phyloP scores from a whole-genome alignment of 2,888 invertebrate species.

The Melanchra persicariae region DNA sequence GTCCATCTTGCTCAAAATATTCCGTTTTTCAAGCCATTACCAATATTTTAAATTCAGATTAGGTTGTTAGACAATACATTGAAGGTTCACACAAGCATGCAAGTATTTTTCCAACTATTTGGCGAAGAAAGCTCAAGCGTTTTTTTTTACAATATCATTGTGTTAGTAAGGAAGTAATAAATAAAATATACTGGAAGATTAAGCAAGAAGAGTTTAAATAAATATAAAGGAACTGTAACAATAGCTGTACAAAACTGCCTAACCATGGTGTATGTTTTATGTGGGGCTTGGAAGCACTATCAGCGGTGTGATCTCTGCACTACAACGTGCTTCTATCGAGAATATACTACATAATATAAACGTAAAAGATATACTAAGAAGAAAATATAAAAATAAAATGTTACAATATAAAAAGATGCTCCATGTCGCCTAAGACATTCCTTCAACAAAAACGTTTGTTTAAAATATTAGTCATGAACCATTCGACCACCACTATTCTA shows the following conservation, averaged over 20 bases:
- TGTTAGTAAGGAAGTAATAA: slow-evolving; percentile 40
- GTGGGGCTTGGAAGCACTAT: slow-evolving; percentile 61
- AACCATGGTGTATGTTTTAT: slow-evolving; percentile 56
- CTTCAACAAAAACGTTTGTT: slow-evolving; percentile 76
- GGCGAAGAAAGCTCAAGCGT: slow-evolving; percentile 74
- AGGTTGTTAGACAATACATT: slow-evolving; percentile 35
- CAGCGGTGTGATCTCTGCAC: slow-evolving; percentile 59
- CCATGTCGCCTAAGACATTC: slow-evolving; percentile 87
- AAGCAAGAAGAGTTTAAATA: slow-evolving; percentile 56
- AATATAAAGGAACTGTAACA: slow-evolving; percentile 63
- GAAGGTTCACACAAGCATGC: slow-evolving; percentile 63
- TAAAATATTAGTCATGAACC: slow-evolving; percentile 70
- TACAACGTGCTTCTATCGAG: slow-evolving; percentile 65
- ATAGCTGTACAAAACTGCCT: slow-evolving; percentile 60
- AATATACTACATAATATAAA: slow-evolving; percentile 69
- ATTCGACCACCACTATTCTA: slow-evolving; percentile 74
- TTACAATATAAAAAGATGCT: slow-evolving; percentile 79
- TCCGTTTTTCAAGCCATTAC: slow-evolving; percentile 55
- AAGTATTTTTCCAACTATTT: slow-evolving; percentile 43
- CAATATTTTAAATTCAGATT: slow-evolving; percentile 30
- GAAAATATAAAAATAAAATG: slow-evolving; percentile 68
- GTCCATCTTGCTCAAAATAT: slow-evolving; percentile 17
- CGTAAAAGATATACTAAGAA: slow-evolving; percentile 61
- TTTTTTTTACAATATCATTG: slow-evolving; percentile 53
- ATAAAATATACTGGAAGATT: slow-evolving; percentile 45